phyloP scores from a whole-genome alignment of 2,797 vertebrate species.

The Falco rusticolus region DNA sequence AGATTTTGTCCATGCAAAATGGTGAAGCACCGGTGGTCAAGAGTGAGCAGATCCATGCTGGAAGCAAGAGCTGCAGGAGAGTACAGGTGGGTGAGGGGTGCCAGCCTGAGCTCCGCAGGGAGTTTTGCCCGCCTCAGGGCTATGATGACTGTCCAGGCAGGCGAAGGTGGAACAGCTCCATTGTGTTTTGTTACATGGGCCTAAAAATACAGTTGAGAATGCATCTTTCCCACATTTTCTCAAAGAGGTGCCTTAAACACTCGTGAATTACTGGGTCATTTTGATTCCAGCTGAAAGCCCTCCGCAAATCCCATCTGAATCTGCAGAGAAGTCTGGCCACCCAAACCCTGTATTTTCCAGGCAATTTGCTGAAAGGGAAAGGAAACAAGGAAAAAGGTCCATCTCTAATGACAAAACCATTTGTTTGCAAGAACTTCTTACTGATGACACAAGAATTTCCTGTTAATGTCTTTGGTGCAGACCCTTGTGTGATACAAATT shows the following conservation, averaged over 20 bases:
- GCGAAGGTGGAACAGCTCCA: background rate
- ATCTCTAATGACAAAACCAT: background rate
- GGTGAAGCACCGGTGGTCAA: background rate
- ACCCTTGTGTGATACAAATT: background rate
- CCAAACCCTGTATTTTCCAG: background rate
- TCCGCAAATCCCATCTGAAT: background rate
- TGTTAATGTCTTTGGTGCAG: background rate
- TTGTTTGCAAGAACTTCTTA: background rate
- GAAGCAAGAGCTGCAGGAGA: background rate
- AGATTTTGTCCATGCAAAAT: background rate
- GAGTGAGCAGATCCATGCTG: background rate
- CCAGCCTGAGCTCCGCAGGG: background rate
- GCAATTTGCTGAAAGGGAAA: background rate
- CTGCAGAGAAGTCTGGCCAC: background rate
- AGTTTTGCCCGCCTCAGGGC: background rate
- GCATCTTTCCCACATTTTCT: background rate
- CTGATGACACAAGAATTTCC: background rate
- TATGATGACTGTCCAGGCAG: background rate
- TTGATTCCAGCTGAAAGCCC: background rate
- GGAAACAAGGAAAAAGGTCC: background rate
- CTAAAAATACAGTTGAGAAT: background rate
- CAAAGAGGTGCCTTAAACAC: background rate
- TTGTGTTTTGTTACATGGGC: background rate
- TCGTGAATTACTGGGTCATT: background rate
- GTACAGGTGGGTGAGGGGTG: rapidly evolving